Conservation (phyloP, 2,113 vertebrate genomes). For the Ciconia stormi region DNA sequence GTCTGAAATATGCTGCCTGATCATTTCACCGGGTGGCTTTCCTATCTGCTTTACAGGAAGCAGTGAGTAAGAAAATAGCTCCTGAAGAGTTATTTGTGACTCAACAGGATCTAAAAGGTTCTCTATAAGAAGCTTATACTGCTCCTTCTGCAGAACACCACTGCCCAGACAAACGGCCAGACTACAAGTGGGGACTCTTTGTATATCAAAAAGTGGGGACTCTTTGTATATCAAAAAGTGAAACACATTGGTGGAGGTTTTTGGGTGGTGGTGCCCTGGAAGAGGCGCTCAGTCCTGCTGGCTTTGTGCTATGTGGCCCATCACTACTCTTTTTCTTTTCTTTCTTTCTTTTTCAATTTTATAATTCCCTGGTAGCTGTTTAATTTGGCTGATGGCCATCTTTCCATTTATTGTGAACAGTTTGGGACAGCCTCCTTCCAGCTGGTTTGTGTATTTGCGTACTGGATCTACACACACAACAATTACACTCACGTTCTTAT, state of each 20-base stretch:
- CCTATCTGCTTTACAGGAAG: neutral
- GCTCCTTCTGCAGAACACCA: neutral
- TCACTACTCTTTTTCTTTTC: rapidly evolving
- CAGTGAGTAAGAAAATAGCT: neutral
- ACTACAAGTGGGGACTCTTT: neutral
- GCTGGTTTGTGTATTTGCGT: neutral
- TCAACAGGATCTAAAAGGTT: neutral
- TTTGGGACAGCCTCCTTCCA: neutral
- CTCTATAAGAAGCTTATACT: neutral
- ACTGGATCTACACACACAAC: neutral
- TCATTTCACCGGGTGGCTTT: neutral
- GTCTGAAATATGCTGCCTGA: neutral
- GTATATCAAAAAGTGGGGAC: neutral
- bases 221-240: neutral
- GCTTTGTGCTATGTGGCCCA: neutral
- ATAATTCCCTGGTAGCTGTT: neutral
- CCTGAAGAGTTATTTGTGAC: neutral
- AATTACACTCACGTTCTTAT: neutral
- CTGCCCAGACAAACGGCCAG: neutral
- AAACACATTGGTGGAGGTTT: neutral
- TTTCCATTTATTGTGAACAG: neutral
- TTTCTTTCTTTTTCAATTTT: neutral
- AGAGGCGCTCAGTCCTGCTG: neutral
- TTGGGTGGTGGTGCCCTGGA: neutral
- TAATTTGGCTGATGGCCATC: neutral